Base-by-base conservation (phyloP, 2,888 invertebrate genomes). In the Zeuzera pyrina region DNA sequence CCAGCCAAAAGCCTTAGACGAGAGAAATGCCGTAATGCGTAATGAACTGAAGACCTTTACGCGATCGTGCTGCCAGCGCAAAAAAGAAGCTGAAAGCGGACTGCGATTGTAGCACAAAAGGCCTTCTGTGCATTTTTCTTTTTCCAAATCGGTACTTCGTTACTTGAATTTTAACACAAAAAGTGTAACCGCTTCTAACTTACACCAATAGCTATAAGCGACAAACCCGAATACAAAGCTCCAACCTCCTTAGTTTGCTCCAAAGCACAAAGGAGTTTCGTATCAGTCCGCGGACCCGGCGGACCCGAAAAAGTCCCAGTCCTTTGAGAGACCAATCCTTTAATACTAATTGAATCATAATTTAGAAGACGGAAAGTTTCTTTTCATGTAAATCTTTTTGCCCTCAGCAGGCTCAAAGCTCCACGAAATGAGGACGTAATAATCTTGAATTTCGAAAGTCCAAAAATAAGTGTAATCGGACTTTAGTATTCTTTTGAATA, bases 291-390 rank as follows among this genome's bases (percentile, higher is more conserved):
- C 46, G 51, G 50, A 57, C 50, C 63, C 69, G 57, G 43, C 66
- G 58, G 67, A 77, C 77, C 78, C 74, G 67, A 78, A 79, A 81
- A 78, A 76, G 58, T 72, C 66, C 67, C 52, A 55, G 47, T 65
- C 76, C 72, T 77, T 78, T 77, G 76, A 72, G 66, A 56, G 56
- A 55, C 67, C 78, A 77, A 78, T 77, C 77, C 81, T 73, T 77
- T 81, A 81, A 83, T 74, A 77, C 83, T 83, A 81, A 83, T 83
- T 81, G 81, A 81, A 83, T 81, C 77, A 79, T 83, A 81, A 81
- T 83, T 79, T 73, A 55, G 58, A 57, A 69, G 67, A 66, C 68
- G 70, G 61, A 68, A 77, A 78, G 68, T 81, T 81, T 78, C 77
- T 78, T 83, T 81, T 79, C 74, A 79, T 77, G 77, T 69, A 79